phyloP scores from a whole-genome alignment of 2,888 invertebrate species.

The Orchesella flavescens region DNA sequence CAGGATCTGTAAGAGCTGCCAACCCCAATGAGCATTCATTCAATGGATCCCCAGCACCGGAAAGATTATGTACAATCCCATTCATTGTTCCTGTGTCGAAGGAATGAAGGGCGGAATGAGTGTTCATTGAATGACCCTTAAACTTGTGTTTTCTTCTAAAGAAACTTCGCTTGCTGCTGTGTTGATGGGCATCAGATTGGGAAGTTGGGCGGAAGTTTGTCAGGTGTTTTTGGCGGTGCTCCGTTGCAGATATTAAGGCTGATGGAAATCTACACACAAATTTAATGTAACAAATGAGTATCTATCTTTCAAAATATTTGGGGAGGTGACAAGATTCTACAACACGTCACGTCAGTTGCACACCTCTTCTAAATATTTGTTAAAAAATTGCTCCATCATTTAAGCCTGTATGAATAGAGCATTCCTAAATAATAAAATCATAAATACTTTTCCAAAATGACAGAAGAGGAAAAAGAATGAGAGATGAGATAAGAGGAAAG shows the following conservation, averaged over 20 bases:
- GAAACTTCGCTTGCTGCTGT: conserved; percentile 71
- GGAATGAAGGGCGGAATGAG: conserved; percentile 57
- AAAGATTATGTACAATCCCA: conserved; percentile 29
- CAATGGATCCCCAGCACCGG: conserved; percentile 21
- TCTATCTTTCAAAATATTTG: background rate
- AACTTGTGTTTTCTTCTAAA: conserved; percentile 71
- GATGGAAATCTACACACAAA: conserved; percentile 45
- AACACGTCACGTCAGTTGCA: too few relatives aligned
- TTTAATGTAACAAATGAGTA: background rate
- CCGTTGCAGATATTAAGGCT: conserved; percentile 14
- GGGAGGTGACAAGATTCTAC: background rate
- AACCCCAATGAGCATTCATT: conserved; percentile 63
- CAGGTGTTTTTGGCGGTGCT: conserved; percentile 58
- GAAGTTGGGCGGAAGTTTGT: conserved; percentile 53
- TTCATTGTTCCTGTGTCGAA: conserved; percentile 57
- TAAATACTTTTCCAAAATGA: too few relatives aligned
- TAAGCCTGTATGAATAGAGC: too few relatives aligned
- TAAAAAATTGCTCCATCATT: too few relatives aligned
- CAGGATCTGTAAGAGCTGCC: conserved; percentile 79
- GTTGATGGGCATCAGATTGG: conserved; percentile 68
- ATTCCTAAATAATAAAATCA: too few relatives aligned
- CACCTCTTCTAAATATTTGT: background rate
- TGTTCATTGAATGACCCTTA: conserved; percentile 64
- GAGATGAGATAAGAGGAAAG: background rate
- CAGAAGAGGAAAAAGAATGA: too few relatives aligned